phyloP scores from a whole-genome alignment of 1,140 invertebrate species.

The Idris sp. region DNA sequence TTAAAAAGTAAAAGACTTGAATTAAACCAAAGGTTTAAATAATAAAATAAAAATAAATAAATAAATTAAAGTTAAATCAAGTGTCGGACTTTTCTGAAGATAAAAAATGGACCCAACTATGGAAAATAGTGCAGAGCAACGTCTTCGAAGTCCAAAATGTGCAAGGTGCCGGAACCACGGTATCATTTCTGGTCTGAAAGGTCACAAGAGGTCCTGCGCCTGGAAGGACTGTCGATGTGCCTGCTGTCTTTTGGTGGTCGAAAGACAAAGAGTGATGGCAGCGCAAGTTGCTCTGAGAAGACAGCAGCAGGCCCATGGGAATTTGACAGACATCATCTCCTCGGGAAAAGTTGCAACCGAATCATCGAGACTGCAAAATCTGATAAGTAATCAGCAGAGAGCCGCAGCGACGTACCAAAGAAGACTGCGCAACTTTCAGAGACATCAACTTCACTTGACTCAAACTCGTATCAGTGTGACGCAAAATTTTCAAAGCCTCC shows the following conservation, averaged over 20 bases:
- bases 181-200: constrained; percentile 88
- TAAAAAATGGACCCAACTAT: constrained; percentile 27
- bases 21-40: too few relatives aligned
- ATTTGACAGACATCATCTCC: constrained; percentile 50
- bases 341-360: constrained; percentile 35
- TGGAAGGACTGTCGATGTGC: constrained; percentile 89
- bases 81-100: too few relatives aligned
- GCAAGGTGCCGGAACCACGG: constrained; percentile 93
- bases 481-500: constrained; percentile 68
- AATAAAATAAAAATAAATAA: too few relatives aligned
- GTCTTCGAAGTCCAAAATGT: constrained; percentile 89
- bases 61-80: too few relatives aligned
- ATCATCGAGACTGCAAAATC: constrained; percentile 15
- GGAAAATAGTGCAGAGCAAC: constrained; percentile 61
- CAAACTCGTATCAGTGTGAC: constrained; percentile 72
- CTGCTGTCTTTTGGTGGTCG: constrained; percentile 91
- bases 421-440: constrained; percentile 80
- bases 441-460: constrained; percentile 76
- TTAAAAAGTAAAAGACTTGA: too few relatives aligned
- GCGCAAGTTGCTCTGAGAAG: constrained; percentile 83
- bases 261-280: constrained; percentile 93
- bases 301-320: constrained; percentile 81
- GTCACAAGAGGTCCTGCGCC: constrained; percentile 88
- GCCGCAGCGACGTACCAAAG: constrained; percentile 80
- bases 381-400: constrained; percentile 70